Percentiles rank a stretch among this genome's conserved stretches.
Evolutionary conservation across 2,113 vertebrate genomes (phyloP).

Genomic region (Cercopithecus mona): DNA sequence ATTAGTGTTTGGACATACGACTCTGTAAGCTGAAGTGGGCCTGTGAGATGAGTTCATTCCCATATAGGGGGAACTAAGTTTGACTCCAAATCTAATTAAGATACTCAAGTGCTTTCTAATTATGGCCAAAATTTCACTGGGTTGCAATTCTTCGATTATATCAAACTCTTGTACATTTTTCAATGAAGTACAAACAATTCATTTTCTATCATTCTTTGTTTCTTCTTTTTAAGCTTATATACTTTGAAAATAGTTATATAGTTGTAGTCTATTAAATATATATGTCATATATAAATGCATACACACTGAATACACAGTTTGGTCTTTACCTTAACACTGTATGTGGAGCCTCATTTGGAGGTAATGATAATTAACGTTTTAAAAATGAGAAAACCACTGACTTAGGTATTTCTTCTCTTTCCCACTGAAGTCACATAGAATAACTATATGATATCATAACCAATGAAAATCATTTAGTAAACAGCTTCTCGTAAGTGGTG

Average conservation of each 20-base stretch:
- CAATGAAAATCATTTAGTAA: background rate
- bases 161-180: conserved; percentile 12
- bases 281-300: background rate
- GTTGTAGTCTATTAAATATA: background rate
- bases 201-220: background rate
- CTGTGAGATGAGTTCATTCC: background rate
- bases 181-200: background rate
- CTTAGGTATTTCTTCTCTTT: background rate
- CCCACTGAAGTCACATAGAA: background rate
- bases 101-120: background rate
- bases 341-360: background rate
- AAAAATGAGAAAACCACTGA: background rate
- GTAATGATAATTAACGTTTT: background rate
- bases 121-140: background rate
- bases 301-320: background rate
- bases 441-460: background rate
- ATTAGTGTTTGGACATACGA: background rate
- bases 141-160: background rate
- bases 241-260: conserved; percentile 12
- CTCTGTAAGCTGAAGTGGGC: background rate
- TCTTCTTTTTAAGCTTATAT: background rate
- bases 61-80: background rate
- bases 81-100: conserved; percentile 32
- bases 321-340: background rate
- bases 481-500: background rate